Evolutionary conservation across 2,888 invertebrate species (phyloP).

Genomic region (Muschampia plurimacula): DNA sequence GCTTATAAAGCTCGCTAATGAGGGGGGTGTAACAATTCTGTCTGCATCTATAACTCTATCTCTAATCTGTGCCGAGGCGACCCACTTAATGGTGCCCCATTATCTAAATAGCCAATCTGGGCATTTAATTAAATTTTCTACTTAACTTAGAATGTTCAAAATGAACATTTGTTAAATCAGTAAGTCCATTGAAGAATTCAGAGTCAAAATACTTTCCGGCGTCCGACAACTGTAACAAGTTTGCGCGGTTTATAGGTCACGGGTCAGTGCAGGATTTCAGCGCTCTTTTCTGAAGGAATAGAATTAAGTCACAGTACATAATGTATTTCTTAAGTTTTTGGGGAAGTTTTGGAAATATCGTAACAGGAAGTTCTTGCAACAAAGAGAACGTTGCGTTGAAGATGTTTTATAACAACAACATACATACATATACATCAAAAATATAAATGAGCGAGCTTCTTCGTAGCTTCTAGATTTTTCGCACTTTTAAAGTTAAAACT

Average conservation of each 20-base stretch:
- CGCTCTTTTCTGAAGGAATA: neutral
- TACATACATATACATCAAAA: too few relatives aligned
- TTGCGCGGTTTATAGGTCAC: conserved; percentile 1
- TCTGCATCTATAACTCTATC: conserved; percentile 36
- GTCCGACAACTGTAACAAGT: neutral
- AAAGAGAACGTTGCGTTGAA: too few relatives aligned
- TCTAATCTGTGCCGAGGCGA: conserved; percentile 32
- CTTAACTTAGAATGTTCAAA: conserved; percentile 46
- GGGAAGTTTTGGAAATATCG: too few relatives aligned
- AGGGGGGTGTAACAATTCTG: conserved; percentile 33
- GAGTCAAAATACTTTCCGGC: conserved; percentile 4
- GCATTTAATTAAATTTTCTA: conserved; percentile 70
- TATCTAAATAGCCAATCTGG: conserved; percentile 64
- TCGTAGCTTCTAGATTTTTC: too few relatives aligned
- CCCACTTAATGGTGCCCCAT: conserved; percentile 45
- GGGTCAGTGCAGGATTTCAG: neutral
- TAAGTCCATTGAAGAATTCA: conserved; percentile 18
- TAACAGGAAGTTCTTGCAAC: too few relatives aligned
- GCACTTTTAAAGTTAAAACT: too few relatives aligned
- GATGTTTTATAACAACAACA: too few relatives aligned
- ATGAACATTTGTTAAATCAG: conserved; percentile 26
- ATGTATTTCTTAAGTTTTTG: too few relatives aligned
- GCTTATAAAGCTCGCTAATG: conserved; percentile 33
- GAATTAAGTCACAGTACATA: too few relatives aligned
- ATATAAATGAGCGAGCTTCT: too few relatives aligned